A percentile compares a stretch with the other conserved stretches of the same genome.
These are phyloP conservation scores for Myotis planiceps DNA, from an alignment of 2,797 vertebrate species.

Conservation along the genomic window DNA sequence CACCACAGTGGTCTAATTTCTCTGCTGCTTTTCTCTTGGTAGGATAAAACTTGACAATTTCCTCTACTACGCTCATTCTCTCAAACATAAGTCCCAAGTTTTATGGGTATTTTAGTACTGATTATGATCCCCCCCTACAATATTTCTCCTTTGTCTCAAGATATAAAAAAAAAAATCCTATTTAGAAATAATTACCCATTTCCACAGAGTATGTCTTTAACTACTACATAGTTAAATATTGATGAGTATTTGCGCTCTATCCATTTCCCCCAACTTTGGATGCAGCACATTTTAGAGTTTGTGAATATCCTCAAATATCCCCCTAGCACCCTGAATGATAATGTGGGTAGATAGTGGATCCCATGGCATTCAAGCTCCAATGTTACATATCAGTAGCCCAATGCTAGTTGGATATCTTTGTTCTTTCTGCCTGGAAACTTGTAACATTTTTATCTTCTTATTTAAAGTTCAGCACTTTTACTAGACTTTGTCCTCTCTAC, in stretches of 20 bases:
- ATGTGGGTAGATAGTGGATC: neutral
- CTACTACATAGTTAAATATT: neutral
- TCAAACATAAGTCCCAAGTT: neutral
- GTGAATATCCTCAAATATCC: neutral
- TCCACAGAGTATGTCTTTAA: neutral
- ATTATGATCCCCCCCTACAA: neutral
- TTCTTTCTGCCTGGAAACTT: neutral
- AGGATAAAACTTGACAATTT: neutral
- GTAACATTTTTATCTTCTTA: neutral
- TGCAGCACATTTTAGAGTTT: neutral
- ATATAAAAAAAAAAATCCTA: neutral
- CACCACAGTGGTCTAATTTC: neutral
- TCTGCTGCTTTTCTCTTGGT: neutral
- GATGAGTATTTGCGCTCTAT: neutral
- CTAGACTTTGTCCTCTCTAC: neutral
- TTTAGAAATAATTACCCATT: neutral
- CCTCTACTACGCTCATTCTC: neutral
- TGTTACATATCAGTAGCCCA: neutral
- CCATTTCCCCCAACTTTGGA: neutral
- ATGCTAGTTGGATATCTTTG: neutral
- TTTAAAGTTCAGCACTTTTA: neutral
- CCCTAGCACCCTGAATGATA: neutral
- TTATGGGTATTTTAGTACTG: neutral
- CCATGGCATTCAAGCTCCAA: neutral
- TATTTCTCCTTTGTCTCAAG: neutral